Base-by-base conservation (phyloP, 1,140 invertebrate species). In the Psix sp. region DNA sequence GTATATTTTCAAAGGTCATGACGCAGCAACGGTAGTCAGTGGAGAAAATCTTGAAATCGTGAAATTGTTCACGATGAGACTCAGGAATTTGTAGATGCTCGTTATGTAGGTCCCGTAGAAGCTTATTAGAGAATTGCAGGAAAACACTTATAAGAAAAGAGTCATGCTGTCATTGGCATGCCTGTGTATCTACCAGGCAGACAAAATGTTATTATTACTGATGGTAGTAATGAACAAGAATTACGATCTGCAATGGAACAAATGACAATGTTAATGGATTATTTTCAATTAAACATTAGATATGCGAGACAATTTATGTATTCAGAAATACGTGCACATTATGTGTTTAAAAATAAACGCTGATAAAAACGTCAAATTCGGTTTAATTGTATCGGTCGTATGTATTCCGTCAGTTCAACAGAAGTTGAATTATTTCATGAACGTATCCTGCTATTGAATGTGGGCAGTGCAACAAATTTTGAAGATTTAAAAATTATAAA, bases 1-100 rank as follows among this genome's bases (percentile, higher is more conserved):
- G 18, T 57, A 43, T 9, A 45, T 70, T 9, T 35, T 54, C 21
- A 40, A 51, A 60, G 51, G 54, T 21, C 21, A 71, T 63, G 49
- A 62, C 63, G 43, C 67, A 39, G 45, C 62, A 5, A 48, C 11
- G 4, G 24, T 67, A 20, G 21, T 24, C 3, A 24, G 3, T 4
- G 21, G 3, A 7, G 21, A 24, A 24, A 24, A 24, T 24, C 3
- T n/a, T n/a, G 7, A 24, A 24, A 7, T 24, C 3, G 7, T 24
- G 31, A n/a, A 35, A 35, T 35, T 35, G 11, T n/a, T 35, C 31
- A 35, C 11, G 31, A 35, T 35, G 31, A 35, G n/a, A 35, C n/a
- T n/a, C 4, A n/a, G 4, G 9, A 35, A 5, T 35, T 35, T 35
- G 11, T 35, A 6, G 11, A 35, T 6, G 31, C 11, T n/a, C 31